Evolutionary conservation across 2,797 vertebrate species (phyloP), one percentile per base, ranked within the genome.

Genomic region (Luscinia megarhynchos): DNA sequence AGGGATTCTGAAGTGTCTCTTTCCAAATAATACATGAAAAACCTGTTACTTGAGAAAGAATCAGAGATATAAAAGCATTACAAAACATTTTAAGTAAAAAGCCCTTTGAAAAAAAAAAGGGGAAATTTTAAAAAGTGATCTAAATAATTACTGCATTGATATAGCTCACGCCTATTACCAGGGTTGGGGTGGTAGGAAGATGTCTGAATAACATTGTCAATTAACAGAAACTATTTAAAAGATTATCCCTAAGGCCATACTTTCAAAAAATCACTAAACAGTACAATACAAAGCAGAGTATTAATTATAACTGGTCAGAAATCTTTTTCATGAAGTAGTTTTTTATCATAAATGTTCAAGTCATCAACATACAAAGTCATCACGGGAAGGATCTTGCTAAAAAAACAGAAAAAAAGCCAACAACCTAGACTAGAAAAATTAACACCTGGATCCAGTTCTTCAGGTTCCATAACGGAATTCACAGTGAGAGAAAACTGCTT

Each of bases 1-100:
- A 81, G 96, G 96, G 97, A 97, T 94, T 97, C 76, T 93, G 94
- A 97, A 97, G 96, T 94, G 82, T 90, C 92, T 97, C 95, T 95
- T 97, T 93, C 95, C 83, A 96, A 97, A 97, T 91, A 97, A 84
- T 93, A 97, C 67, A 97, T 89, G 67, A 94, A 95, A 90, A 70
- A n/a, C 15, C 54, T 95, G 91, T 94, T 97, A 94, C 87, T 97
- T 96, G 89, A 94, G 94, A 97, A 97, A 93, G 45, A 95, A 29
- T 92, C 75, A 57, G 76, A 95, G 84, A 94, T 77, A 96, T 95
- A 96, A 98, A 97, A 97, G 91, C 70, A 78, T 95, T 95, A 96
- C 43, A 95, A 96, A 90, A 85, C 26, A 90, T 96, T 96, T 97
- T 86, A 93, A 97, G 59, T 74, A 85, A 97, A 97, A 96, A 80